Base-by-base conservation (phyloP, 2,797 vertebrate genomes). In the Carapus acus region DNA sequence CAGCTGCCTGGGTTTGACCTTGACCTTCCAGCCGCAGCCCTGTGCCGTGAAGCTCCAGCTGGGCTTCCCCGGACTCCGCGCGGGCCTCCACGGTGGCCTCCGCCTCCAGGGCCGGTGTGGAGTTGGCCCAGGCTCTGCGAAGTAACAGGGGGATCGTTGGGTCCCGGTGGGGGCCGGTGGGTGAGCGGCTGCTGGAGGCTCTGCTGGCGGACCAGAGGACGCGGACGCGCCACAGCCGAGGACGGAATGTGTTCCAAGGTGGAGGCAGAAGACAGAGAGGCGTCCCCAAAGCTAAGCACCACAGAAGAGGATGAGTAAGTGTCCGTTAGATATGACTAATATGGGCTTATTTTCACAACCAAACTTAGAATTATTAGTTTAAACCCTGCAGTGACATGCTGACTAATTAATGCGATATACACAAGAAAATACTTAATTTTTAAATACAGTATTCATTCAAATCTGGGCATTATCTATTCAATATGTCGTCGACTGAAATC, bases 161-260 rank as follows among this genome's bases (percentile, higher is more conserved):
- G 92, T 86, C 91, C 90, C 78, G 89, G 89, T 75, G 92, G 91
- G 77, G 93, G 92, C 80, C 91, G 93, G 86, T 95, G 93, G 82
- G 88, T 94, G 81, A 98, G 93, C 73, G 95, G 94, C 87, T 97
- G 94, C 85, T 97, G 94, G 73, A 97, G 93, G 62, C 94, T 97
- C 85, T 98, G 96, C 87, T 98, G 96, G 77, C 94, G 92, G 79
- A 92, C 88, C 80, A 97, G 88, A 65, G 94, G 96, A 77, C 93
- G 89, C 65, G 94, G 96, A 67, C 92, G 91, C 21, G 91, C 90
- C 77, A 90, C 91, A 20, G 90, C 88, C 41, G 94, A 94, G 79
- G 91, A 94, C 37, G 94, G 94, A 84, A 97, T 95, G 90, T 97
- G 94, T 86, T 98, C 96, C 91, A 96, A 88, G 82, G 94, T 96